Conservation (phyloP, 2,113 vertebrate genomes). For the Brachionichthys hirsutus region DNA sequence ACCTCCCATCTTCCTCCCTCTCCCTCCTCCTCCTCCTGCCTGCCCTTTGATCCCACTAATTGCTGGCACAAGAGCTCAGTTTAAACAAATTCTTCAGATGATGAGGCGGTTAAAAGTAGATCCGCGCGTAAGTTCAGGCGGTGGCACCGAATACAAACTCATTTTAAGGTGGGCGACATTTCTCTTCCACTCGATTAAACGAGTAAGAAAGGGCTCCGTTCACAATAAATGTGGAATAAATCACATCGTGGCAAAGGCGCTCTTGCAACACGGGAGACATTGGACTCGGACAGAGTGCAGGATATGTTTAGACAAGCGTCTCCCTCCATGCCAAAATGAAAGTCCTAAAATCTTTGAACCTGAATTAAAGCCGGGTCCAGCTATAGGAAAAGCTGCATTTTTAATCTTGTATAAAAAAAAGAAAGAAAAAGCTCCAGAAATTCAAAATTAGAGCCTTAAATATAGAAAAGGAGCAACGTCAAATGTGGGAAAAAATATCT, state of each 20-base stretch:
- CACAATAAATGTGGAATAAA: not conserved
- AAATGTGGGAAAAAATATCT: no score
- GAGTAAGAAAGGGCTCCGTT: slow-evolving; percentile 5
- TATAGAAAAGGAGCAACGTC: no score
- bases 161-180: slow-evolving; percentile 1
- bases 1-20: not conserved
- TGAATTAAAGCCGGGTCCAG: no score
- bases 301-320: slow-evolving; percentile 64
- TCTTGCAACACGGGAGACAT: slow-evolving; percentile 53
- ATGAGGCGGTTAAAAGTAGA: slow-evolving; percentile 24
- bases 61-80: slow-evolving; percentile 44
- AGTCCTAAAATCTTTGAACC: slow-evolving; percentile 62
- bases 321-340: slow-evolving; percentile 53
- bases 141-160: slow-evolving; percentile 32
- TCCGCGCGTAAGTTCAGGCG: slow-evolving; percentile 14
- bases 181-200: slow-evolving; percentile 23
- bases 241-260: slow-evolving; percentile 13
- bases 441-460: no score
- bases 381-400: no score
- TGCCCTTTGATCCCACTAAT: slow-evolving; percentile 58
- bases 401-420: no score
- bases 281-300: slow-evolving; percentile 56
- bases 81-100: slow-evolving; percentile 49
- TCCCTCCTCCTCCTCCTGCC: slow-evolving; percentile 1
- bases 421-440: no score